Evolutionary conservation across 2,888 invertebrate genomes (phyloP).

Genomic region (Eilema sororculum): DNA sequence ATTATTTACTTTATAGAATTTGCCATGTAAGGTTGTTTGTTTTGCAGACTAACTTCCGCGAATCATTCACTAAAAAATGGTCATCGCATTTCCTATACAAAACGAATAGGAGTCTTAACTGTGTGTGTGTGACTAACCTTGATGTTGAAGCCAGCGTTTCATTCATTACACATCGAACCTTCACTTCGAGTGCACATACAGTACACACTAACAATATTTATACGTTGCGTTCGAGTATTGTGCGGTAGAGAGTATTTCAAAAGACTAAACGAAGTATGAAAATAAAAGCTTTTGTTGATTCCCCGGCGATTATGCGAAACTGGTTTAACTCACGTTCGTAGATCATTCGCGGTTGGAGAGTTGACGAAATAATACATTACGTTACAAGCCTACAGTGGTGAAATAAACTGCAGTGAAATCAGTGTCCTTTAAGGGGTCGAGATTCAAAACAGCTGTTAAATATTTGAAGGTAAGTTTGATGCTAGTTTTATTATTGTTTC

Average conservation of each 20-base stretch:
- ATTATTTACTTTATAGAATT: background rate
- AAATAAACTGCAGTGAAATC: conserved; percentile 16
- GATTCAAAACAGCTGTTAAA: background rate
- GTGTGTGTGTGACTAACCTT: conserved; percentile 8
- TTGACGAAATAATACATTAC: conserved; percentile 54
- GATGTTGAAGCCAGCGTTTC: conserved; percentile 22
- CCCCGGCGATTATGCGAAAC: conserved; percentile 34
- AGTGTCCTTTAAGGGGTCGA: conserved; percentile 2
- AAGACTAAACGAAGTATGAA: conserved; percentile 11
- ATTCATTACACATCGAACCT: conserved; percentile 44
- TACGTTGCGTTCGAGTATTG: conserved; percentile 27
- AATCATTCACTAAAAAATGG: conserved; percentile 31
- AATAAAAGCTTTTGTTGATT: conserved; percentile 49
- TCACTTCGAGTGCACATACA: conserved; percentile 27
- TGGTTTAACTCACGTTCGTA: conserved; percentile 28
- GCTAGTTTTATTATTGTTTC: background rate
- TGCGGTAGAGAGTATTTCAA: conserved; percentile 2
- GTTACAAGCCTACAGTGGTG: conserved; percentile 38
- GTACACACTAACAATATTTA: conserved; percentile 9
- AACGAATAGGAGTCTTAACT: conserved; percentile 19
- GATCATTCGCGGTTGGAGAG: conserved; percentile 61
- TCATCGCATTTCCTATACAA: conserved; percentile 29
- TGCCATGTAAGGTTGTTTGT: conserved; percentile 17
- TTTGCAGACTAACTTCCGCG: conserved; percentile 34
- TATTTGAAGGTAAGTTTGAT: conserved; percentile 35